Percentiles rank a stretch among this genome's conserved stretches.
Conservation (phyloP, 2,888 invertebrate species). For the Elysia crispata region DNA sequence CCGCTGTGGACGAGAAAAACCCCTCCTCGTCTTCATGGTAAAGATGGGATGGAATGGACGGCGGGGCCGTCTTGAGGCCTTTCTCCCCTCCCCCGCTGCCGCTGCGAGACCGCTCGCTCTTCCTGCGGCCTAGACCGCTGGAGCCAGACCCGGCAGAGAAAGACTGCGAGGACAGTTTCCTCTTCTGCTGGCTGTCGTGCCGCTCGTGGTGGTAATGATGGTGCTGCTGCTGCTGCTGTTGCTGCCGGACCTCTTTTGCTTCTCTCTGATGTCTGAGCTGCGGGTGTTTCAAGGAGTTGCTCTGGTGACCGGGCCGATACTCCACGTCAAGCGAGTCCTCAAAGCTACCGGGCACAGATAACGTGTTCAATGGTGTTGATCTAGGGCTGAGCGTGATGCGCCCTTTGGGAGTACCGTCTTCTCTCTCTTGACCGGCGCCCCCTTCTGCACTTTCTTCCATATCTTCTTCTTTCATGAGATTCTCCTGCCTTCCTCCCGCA, state of each 20-base stretch:
- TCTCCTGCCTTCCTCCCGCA: too few species aligned
- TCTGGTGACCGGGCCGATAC: too few species aligned
- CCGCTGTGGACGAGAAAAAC: constrained; percentile 32
- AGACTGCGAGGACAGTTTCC: not conserved
- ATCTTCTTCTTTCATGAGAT: too few species aligned
- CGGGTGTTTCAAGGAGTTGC: not conserved
- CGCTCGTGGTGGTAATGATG: not conserved
- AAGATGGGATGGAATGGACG: constrained; percentile 33
- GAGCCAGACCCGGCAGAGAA: not conserved
- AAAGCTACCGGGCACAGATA: too few species aligned
- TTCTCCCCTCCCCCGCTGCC: not conserved
- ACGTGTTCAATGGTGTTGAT: too few species aligned
- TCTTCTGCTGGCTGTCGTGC: not conserved
- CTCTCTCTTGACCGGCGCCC: too few species aligned
- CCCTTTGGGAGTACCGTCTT: too few species aligned
- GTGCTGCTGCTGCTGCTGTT: not conserved
- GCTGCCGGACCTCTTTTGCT: not conserved
- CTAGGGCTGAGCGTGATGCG: too few species aligned
- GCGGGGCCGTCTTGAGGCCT: not conserved
- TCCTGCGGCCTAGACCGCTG: not conserved
- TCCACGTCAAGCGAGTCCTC: too few species aligned
- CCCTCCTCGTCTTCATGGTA: constrained; percentile 47
- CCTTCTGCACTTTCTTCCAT: too few species aligned
- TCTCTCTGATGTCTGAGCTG: not conserved
- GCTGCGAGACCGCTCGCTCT: not conserved